phyloP scores from a whole-genome alignment of 1,140 invertebrate genomes.

The Drosophila seguyi region DNA sequence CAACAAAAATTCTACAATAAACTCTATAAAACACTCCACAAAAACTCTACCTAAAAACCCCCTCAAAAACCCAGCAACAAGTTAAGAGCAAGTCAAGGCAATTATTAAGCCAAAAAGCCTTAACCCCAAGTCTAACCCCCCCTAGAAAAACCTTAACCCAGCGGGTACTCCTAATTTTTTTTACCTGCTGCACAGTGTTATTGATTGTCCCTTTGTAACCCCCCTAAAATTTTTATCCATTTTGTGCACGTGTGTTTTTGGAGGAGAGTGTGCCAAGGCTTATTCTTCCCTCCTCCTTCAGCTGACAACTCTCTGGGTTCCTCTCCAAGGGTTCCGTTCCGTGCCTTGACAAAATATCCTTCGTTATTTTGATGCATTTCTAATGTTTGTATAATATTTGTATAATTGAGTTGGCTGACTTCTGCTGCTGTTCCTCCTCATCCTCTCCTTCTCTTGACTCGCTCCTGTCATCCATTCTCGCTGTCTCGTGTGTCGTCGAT shows the following conservation, averaged over 20 bases:
- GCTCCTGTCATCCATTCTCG: conserved; percentile 5
- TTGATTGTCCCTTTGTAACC: conserved; percentile 32
- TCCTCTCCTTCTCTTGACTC: not conserved
- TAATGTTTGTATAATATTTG: conserved; percentile 81
- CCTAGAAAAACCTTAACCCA: conserved; percentile 25
- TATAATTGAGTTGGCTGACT: conserved; percentile 76
- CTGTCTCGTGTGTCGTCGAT: conserved; percentile 58
- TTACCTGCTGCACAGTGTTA: conserved; percentile 25
- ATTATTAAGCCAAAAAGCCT: conserved; percentile 27
- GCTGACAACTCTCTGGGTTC: too few species aligned
- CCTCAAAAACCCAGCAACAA: conserved; percentile 5
- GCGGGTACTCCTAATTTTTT: not conserved
- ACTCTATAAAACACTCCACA: too few species aligned
- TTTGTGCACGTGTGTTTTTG: conserved; percentile 17
- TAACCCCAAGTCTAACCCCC: conserved; percentile 14
- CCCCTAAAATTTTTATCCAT: not conserved
- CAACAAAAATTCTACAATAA: too few species aligned
- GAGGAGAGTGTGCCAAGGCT: conserved; percentile 49
- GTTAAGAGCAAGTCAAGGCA: conserved; percentile 3
- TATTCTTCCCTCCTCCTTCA: too few species aligned
- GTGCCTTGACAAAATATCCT: conserved; percentile 68
- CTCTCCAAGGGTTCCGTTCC: conserved; percentile 37
- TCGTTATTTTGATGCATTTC: conserved; percentile 82
- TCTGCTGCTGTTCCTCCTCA: not conserved
- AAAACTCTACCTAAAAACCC: too few species aligned